Conservation (phyloP, 2,113 vertebrate genomes). For the Gambusia holbrooki region DNA sequence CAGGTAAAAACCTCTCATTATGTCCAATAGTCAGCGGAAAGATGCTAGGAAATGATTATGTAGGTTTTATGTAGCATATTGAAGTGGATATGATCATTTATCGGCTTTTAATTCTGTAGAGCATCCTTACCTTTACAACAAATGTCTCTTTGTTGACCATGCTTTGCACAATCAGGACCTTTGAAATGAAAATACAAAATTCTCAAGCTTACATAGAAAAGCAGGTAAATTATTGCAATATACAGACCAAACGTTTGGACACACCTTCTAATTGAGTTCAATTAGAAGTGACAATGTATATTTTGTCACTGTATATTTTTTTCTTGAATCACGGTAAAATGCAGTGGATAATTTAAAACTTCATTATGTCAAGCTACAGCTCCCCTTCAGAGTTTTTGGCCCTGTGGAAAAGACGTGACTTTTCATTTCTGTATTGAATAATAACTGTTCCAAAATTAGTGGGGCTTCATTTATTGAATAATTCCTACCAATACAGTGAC, state of each 20-base stretch:
- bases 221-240: background rate
- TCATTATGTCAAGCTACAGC: background rate
- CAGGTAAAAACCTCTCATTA: slow-evolving; percentile 18
- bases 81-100: background rate
- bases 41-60: background rate
- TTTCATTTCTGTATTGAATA: background rate
- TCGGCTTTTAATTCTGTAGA: background rate
- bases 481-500: background rate
- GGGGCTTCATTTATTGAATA: no score
- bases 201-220: background rate
- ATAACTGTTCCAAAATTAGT: background rate
- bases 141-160: slow-evolving; percentile 88
- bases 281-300: no score
- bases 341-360: slow-evolving; percentile 2
- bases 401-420: background rate
- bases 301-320: background rate
- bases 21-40: background rate
- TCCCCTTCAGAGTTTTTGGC: no score
- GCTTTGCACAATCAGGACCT: slow-evolving; percentile 94
- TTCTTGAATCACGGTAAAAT: background rate
- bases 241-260: no score
- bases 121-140: slow-evolving; percentile 89
- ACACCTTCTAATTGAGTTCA: no score
- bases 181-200: slow-evolving; percentile 36
- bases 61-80: slow-evolving; percentile 1